Evolutionary conservation across 35 echinoderm and acorn worm genomes (phyloP).

Genomic region (Apostichopus californicus): DNA sequence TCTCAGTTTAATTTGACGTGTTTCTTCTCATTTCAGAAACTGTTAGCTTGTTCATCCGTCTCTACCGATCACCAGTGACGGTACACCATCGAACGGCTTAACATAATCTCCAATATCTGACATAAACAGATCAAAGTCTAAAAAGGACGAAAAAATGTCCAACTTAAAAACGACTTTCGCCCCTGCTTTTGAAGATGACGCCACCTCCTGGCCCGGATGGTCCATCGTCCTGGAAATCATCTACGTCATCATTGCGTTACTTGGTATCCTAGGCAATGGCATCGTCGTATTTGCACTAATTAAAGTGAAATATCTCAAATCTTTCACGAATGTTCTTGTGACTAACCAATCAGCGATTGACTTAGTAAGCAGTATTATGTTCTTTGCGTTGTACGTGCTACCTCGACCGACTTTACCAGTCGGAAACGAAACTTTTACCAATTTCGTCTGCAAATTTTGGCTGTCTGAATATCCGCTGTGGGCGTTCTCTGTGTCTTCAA

Average conservation of each 20-base stretch:
- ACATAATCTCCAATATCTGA: too few relatives aligned
- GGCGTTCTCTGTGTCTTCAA: constrained; percentile 80
- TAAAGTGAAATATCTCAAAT: constrained; percentile 67
- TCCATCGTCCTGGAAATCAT: constrained; percentile 16
- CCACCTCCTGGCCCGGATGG: constrained; percentile 12
- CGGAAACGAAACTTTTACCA: not conserved
- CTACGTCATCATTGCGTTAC: constrained; percentile 50
- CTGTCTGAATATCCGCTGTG: constrained; percentile 83
- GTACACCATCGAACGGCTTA: too few relatives aligned
- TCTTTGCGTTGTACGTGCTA: constrained; percentile 63
- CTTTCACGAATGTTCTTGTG: constrained; percentile 78
- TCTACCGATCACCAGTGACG: too few relatives aligned
- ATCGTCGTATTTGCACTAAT: constrained; percentile 75
- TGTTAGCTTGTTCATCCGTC: too few relatives aligned
- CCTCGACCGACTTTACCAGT: not conserved
- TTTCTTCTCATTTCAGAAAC: too few relatives aligned
- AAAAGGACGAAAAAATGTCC: not conserved
- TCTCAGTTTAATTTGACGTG: too few relatives aligned
- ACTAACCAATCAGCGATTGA: constrained; percentile 85
- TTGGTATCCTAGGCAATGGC: constrained; percentile 79
- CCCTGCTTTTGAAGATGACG: not conserved
- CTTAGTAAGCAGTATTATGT: constrained; percentile 76
- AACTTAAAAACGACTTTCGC: not conserved
- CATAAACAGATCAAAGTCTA: too few relatives aligned
- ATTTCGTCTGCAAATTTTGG: constrained; percentile 86